Evolutionary conservation across 2,113 vertebrate species (phyloP).

Genomic region (Nipponia nippon): DNA sequence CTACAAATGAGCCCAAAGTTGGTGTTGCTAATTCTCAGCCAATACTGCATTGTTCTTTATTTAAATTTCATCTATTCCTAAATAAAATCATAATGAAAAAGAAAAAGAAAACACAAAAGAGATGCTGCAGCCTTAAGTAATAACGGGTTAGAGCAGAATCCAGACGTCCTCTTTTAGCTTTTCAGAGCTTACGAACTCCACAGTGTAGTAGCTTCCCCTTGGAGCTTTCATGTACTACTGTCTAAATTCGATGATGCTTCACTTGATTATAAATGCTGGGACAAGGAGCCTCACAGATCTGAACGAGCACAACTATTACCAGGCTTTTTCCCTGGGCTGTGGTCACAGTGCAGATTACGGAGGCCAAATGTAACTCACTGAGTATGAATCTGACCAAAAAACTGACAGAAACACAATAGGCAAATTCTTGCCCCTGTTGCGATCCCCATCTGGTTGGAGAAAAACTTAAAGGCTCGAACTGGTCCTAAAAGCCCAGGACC

Average conservation of each 20-base stretch:
- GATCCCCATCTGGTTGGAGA: background rate
- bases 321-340: background rate
- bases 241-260: background rate
- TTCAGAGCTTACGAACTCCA: background rate
- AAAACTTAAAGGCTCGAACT: background rate
- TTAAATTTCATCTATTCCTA: background rate
- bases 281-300: background rate
- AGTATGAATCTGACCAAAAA: background rate
- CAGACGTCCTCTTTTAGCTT: background rate
- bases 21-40: background rate
- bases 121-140: background rate
- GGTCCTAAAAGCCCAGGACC: background rate
- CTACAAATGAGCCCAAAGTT: background rate
- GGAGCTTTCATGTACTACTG: background rate
- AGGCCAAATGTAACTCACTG: background rate
- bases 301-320: background rate
- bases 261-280: background rate
- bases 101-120: background rate
- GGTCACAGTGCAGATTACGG: background rate
- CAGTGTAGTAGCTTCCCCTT: background rate
- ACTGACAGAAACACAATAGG: background rate
- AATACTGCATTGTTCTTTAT: background rate
- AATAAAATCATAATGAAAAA: background rate
- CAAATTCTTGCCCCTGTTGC: background rate
- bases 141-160: background rate